Evolutionary conservation across 2,797 vertebrate species (phyloP).

Genomic region (Trichosurus vulpecula): DNA sequence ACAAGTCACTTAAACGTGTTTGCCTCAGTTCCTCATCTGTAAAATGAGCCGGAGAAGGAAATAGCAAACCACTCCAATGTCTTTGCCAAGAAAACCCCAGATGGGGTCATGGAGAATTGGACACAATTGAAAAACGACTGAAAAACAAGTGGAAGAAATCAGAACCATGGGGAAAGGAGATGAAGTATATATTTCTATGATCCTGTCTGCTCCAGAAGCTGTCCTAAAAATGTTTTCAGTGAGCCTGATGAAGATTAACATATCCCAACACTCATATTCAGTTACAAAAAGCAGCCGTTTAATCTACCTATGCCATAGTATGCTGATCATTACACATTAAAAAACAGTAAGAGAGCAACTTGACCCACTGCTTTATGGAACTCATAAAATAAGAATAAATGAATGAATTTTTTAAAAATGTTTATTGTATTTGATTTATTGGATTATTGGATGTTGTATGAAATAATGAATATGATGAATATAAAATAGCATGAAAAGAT

Average conservation of each 20-base stretch:
- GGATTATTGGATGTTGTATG: too few species aligned
- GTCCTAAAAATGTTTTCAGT: neutral
- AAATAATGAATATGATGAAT: too few species aligned
- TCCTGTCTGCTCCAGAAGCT: neutral
- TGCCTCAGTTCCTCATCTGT: neutral
- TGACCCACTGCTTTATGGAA: neutral
- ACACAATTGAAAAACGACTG: neutral
- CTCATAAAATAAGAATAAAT: neutral
- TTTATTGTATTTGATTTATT: too few species aligned
- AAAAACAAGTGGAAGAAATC: neutral
- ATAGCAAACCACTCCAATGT: neutral
- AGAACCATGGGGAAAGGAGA: neutral
- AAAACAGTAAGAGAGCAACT: neutral
- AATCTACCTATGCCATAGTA: neutral
- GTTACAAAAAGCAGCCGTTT: neutral
- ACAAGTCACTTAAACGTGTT: neutral
- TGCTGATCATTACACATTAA: neutral
- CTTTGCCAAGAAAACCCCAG: neutral
- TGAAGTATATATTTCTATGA: neutral
- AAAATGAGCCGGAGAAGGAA: neutral
- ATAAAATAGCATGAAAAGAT: too few species aligned
- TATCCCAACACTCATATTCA: neutral
- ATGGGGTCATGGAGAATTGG: neutral
- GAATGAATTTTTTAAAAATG: neutral
- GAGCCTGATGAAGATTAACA: neutral